These are phyloP conservation scores for Pavo muticus DNA, from an alignment of 2,113 vertebrate species.

Conservation along the genomic window DNA sequence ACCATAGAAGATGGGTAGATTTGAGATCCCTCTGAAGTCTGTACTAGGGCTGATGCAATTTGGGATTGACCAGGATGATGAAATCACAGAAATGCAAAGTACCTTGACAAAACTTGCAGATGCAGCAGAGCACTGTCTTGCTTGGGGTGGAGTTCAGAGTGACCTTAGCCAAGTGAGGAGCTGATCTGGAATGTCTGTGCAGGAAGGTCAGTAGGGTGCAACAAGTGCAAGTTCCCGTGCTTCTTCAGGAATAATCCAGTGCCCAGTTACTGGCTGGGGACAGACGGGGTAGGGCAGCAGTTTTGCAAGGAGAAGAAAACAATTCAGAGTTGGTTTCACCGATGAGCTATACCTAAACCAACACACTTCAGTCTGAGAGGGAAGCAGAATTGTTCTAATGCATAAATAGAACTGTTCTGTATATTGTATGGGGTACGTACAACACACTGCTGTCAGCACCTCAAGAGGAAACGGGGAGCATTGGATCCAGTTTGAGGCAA, in stretches of 20 bases:
- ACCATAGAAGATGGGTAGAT: background rate
- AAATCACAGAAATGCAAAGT: background rate
- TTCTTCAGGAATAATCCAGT: background rate
- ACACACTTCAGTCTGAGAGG: accelerated
- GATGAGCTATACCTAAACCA: background rate
- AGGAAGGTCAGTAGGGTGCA: background rate
- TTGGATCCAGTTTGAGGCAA: background rate
- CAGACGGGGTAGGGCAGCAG: background rate
- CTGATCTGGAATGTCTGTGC: background rate
- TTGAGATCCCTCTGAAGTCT: background rate
- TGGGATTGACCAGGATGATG: background rate
- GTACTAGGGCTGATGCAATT: background rate
- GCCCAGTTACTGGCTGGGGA: background rate
- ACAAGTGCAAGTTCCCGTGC: background rate
- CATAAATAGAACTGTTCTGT: background rate
- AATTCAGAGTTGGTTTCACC: accelerated
- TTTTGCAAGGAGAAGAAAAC: background rate
- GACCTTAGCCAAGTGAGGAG: background rate
- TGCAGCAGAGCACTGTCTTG: background rate
- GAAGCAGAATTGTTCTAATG: background rate
- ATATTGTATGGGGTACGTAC: background rate
- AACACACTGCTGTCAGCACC: background rate
- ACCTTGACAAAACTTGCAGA: background rate
- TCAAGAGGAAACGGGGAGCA: background rate
- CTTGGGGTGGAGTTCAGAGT: background rate